Evolutionary conservation across 2,113 vertebrate genomes (phyloP).

Genomic region (Sylvilagus bachmani): DNA sequence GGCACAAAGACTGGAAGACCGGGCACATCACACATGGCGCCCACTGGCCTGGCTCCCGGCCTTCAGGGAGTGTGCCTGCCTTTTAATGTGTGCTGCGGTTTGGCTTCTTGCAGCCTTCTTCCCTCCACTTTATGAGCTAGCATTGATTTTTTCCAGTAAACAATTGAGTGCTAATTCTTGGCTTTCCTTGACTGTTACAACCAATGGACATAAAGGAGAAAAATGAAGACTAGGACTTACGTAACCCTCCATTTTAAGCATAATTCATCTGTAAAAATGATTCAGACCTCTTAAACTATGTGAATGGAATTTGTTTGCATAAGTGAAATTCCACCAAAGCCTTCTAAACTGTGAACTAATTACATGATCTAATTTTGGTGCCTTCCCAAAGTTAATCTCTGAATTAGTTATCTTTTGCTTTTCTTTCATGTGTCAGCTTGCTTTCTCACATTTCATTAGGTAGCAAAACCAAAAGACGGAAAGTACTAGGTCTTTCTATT

Average conservation of each 20-base stretch:
- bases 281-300: slow-evolving; percentile 69
- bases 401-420: slow-evolving; percentile 74
- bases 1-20: background rate
- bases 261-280: slow-evolving; percentile 70
- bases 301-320: slow-evolving; percentile 82
- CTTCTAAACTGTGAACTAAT: slow-evolving; percentile 79
- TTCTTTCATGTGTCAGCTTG: slow-evolving; percentile 71
- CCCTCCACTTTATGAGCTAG: slow-evolving; percentile 19
- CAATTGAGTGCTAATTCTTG: background rate
- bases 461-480: slow-evolving; percentile 63
- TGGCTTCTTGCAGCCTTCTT: background rate
- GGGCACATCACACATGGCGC: background rate
- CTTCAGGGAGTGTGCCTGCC: background rate
- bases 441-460: slow-evolving; percentile 67
- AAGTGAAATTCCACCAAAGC: slow-evolving; percentile 81
- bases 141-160: slow-evolving; percentile 44
- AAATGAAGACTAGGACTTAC: slow-evolving; percentile 41
- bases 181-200: slow-evolving; percentile 73
- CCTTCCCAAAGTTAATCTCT: slow-evolving; percentile 75
- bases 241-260: slow-evolving; percentile 64
- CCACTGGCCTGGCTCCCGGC: background rate
- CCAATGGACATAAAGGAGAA: slow-evolving; percentile 42
- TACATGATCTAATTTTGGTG: slow-evolving; percentile 76
- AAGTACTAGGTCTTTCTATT: slow-evolving; percentile 66
- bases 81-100: background rate